Percentiles rank a stretch among this genome's conserved stretches.
Evolutionary conservation across 2,797 vertebrate genomes (phyloP).

Genomic region (Ceyx erithaca): DNA sequence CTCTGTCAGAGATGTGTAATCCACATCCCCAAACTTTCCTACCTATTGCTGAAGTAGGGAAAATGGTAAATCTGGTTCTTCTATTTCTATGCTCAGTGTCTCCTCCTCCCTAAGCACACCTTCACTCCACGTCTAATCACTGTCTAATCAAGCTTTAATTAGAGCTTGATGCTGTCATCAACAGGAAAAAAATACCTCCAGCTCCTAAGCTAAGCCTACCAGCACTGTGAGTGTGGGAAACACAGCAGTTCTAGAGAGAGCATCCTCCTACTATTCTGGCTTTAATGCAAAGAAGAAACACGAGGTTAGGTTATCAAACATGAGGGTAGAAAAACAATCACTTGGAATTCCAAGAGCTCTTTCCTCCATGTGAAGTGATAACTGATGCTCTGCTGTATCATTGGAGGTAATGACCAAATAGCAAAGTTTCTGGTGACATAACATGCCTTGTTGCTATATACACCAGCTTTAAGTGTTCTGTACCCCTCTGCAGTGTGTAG

Average conservation of each 20-base stretch:
- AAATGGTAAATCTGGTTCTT: background rate
- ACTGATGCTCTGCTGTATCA: background rate
- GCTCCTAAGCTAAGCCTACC: background rate
- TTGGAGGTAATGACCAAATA: background rate
- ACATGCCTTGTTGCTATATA: background rate
- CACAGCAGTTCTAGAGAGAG: background rate
- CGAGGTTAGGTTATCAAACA: background rate
- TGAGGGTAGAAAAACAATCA: background rate
- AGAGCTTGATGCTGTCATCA: background rate
- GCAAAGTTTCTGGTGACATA: background rate
- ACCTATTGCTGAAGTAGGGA: background rate
- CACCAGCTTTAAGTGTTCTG: background rate
- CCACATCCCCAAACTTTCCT: background rate
- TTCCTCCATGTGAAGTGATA: background rate
- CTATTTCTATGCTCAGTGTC: background rate
- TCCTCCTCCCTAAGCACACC: background rate
- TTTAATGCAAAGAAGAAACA: background rate
- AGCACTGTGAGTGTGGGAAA: background rate
- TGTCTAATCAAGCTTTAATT: background rate
- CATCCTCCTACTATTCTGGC: background rate
- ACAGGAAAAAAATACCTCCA: background rate
- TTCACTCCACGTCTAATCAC: background rate
- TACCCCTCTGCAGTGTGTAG: background rate
- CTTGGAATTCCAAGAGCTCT: background rate
- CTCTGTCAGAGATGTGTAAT: conserved; percentile 11